A percentile compares a stretch with the other conserved stretches of the same genome.
Conservation (phyloP, 2,113 vertebrate genomes). For the Oryctolagus cuniculus region mOryCun1.1 NC_091439.1:106239501-106240000, state of each 20-base stretch:
- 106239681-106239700: background rate
- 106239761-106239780: background rate
- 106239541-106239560: fast-evolving
- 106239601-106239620: no score
- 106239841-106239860: background rate
- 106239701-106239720: background rate
- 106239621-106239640: background rate
- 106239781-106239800: fast-evolving
- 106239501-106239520: background rate
- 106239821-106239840: background rate
- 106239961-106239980: conserved; percentile 11
- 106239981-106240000: background rate
- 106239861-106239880: background rate
- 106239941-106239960: conserved; percentile 37
- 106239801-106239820: fast-evolving
- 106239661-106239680: background rate
- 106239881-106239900: background rate
- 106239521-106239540: background rate
- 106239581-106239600: background rate
- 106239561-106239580: background rate
- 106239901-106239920: background rate
- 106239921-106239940: background rate
- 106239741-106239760: background rate
- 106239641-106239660: no score
- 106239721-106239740: background rate